phyloP scores from a whole-genome alignment of 2,113 vertebrate species.

The Chaetorhynchus papuensis region DNA sequence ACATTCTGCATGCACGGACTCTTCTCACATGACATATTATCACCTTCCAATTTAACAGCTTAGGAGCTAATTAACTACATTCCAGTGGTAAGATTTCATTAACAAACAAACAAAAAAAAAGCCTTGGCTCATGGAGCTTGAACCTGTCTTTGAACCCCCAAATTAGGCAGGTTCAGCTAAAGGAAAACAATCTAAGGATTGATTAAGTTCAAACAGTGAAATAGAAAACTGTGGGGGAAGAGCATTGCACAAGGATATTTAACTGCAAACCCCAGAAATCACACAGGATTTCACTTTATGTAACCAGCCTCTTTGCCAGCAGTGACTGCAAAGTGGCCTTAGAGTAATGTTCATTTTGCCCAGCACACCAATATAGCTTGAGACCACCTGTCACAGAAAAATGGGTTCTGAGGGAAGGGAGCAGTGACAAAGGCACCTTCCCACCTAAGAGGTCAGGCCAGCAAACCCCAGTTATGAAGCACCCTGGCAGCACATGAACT shows the following conservation, averaged over 20 bases:
- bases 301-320: not conserved
- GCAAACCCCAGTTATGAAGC: not conserved
- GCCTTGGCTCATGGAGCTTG: not conserved
- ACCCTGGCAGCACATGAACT: not conserved
- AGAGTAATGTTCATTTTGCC: not conserved
- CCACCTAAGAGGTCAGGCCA: not conserved
- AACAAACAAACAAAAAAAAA: not conserved
- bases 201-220: not conserved
- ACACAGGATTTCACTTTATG: not conserved
- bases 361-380: not conserved
- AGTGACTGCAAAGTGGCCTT: not conserved
- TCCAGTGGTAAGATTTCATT: not conserved
- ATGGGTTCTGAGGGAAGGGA: not conserved
- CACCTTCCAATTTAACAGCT: not conserved
- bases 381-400: not conserved
- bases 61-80: not conserved
- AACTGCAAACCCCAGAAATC: not conserved
- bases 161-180: not conserved
- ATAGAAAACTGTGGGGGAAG: not conserved
- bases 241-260: not conserved
- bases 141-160: not conserved
- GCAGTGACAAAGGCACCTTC: not conserved
- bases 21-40: not conserved
- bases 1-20: not conserved
- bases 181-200: not conserved